A percentile compares a stretch with the other conserved stretches of the same genome.
phyloP scores from a whole-genome alignment of 2,888 invertebrate species.

The Eupithecia subfuscata region DNA sequence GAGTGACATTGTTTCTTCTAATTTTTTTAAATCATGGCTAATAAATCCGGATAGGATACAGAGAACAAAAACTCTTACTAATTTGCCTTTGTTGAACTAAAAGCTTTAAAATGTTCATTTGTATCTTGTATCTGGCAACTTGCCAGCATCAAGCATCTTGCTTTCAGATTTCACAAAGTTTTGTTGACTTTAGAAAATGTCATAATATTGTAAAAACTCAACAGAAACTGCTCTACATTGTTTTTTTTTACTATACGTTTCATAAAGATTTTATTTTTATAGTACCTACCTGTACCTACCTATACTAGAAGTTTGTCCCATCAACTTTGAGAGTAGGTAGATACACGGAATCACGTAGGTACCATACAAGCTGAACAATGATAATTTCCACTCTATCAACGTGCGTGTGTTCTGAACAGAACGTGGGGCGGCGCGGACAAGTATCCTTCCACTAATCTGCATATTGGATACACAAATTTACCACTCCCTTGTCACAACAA shows the following conservation, averaged over 20 bases:
- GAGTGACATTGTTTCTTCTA: not conserved
- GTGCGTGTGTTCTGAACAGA: slow-evolving; percentile 65
- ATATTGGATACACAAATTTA: slow-evolving; percentile 68
- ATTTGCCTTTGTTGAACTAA: slow-evolving; percentile 34
- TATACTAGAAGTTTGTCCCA: not conserved
- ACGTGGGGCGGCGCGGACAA: slow-evolving; percentile 68
- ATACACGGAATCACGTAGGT: slow-evolving; percentile 44
- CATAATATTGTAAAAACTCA: slow-evolving; percentile 2
- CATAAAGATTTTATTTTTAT: not conserved
- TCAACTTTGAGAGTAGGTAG: slow-evolving; percentile 19
- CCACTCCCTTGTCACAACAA: slow-evolving; percentile 47
- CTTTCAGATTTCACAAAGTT: slow-evolving; percentile 36
- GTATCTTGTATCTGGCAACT: slow-evolving; percentile 54
- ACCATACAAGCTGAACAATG: slow-evolving; percentile 70
- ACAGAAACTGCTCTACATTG: not conserved
- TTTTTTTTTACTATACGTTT: not conserved
- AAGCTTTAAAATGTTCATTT: slow-evolving; percentile 53
- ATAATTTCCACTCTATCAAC: slow-evolving; percentile 65
- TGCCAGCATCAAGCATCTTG: slow-evolving; percentile 54
- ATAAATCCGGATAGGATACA: not conserved
- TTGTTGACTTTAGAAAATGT: slow-evolving; percentile 24
- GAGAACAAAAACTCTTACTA: not conserved
- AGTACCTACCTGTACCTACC: not conserved
- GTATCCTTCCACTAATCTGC: slow-evolving; percentile 77
- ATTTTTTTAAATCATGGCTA: not conserved